These are phyloP conservation scores for Urophycis tenuis DNA, from an alignment of 2,797 vertebrate species.

Conservation along the genomic window DNA sequence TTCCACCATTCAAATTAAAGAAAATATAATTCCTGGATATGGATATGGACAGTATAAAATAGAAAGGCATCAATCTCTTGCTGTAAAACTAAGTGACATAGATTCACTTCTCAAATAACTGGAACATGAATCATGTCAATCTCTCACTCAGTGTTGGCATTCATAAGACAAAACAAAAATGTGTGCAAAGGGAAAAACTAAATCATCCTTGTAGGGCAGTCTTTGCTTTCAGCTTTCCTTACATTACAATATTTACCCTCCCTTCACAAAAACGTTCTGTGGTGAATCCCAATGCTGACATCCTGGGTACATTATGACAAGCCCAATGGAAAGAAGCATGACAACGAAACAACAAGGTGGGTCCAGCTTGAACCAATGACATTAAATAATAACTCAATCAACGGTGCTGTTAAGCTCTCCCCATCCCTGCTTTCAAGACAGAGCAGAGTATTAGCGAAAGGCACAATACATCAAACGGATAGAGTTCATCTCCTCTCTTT, in stretches of 20 bases:
- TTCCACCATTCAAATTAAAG: not conserved
- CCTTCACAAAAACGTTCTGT: not conserved
- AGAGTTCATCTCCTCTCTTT: conserved; percentile 23
- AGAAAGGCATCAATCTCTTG: not conserved
- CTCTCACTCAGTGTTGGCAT: not conserved
- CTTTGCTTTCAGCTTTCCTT: not conserved
- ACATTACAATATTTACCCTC: not conserved
- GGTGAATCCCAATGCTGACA: not conserved
- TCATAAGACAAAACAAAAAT: not conserved
- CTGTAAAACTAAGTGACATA: not conserved
- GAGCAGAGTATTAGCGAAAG: conserved; percentile 66
- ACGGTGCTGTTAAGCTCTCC: conserved; percentile 37
- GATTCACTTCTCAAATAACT: not conserved
- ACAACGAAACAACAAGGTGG: not conserved
- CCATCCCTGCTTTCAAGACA: conserved; percentile 53
- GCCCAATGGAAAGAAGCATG: not conserved
- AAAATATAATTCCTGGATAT: not conserved
- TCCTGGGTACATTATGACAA: not conserved
- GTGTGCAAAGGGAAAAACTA: not conserved
- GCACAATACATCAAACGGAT: conserved; percentile 70
- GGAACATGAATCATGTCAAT: not conserved
- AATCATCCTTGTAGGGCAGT: not conserved
- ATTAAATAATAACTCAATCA: conserved; percentile 29
- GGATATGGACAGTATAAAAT: not conserved
- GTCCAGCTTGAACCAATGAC: not conserved